Percentiles rank a stretch among this genome's conserved stretches.
Conservation (phyloP, 2,888 invertebrate species). For the Crocallis elinguaria region DNA sequence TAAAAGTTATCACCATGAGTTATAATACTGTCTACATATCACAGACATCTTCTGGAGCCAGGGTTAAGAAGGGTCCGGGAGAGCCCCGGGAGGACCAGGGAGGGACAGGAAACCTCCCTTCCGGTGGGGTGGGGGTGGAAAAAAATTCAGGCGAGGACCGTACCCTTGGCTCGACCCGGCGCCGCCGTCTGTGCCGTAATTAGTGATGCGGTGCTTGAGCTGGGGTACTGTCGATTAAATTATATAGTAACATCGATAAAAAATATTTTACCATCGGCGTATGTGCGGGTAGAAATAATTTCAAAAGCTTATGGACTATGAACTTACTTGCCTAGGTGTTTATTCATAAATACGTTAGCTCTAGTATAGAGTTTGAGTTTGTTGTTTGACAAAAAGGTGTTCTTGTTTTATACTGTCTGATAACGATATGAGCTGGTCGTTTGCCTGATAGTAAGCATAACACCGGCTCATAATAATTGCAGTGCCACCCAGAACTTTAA, state of each 20-base stretch:
- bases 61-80: slow-evolving; percentile 82
- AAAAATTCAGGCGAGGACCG: slow-evolving; percentile 79
- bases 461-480: too few relatives aligned
- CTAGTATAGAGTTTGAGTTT: too few relatives aligned
- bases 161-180: slow-evolving; percentile 80
- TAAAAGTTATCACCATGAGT: slow-evolving; percentile 26
- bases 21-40: slow-evolving; percentile 24
- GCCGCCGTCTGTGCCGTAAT: slow-evolving; percentile 80
- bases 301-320: too few relatives aligned
- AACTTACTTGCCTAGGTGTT: too few relatives aligned
- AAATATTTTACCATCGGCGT: slow-evolving; percentile 6
- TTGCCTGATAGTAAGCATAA: too few relatives aligned
- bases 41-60: slow-evolving; percentile 76
- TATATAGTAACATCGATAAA: slow-evolving; percentile 34
- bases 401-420: too few relatives aligned
- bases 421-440: too few relatives aligned
- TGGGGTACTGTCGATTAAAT: slow-evolving; percentile 60
- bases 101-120: slow-evolving; percentile 69
- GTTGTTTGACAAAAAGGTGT: too few relatives aligned
- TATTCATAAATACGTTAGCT: too few relatives aligned
- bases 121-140: slow-evolving; percentile 74
- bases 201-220: slow-evolving; percentile 76
- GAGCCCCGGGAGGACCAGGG: slow-evolving; percentile 73
- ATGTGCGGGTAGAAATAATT: background rate
- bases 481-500: too few relatives aligned